Evolutionary conservation across 2,797 vertebrate species (phyloP).

Genomic region (Chanos chanos): DNA sequence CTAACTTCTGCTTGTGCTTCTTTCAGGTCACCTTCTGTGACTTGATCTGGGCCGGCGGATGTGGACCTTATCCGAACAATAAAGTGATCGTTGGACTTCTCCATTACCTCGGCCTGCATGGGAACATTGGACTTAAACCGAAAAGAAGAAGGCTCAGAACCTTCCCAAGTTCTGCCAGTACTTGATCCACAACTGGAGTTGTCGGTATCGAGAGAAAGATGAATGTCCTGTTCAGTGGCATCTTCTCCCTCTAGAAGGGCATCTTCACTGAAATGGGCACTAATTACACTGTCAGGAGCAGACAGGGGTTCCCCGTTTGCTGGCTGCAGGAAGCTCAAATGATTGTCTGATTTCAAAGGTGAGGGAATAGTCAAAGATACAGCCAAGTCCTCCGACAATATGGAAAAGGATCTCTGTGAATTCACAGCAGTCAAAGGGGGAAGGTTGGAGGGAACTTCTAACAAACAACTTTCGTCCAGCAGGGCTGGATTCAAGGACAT

Average conservation of each 20-base stretch:
- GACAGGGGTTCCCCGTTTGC: slow-evolving; percentile 60
- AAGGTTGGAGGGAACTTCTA: slow-evolving; percentile 79
- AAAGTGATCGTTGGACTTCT: slow-evolving; percentile 94
- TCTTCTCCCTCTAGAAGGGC: slow-evolving; percentile 89
- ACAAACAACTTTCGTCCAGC: slow-evolving; percentile 92
- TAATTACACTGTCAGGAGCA: slow-evolving; percentile 83
- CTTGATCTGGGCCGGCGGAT: neutral
- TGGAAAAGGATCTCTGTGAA: slow-evolving; percentile 74
- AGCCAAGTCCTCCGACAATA: slow-evolving; percentile 90
- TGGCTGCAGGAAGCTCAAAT: slow-evolving; percentile 91
- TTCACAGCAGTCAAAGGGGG: slow-evolving; percentile 42
- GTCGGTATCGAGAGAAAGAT: slow-evolving; percentile 90
- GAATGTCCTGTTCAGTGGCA: slow-evolving; percentile 90
- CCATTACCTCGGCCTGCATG: slow-evolving; percentile 95
- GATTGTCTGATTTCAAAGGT: slow-evolving; percentile 92
- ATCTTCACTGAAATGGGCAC: slow-evolving; percentile 88
- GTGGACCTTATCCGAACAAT: slow-evolving; percentile 91
- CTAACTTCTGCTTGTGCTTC: slow-evolving; percentile 37
- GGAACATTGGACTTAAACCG: slow-evolving; percentile 84
- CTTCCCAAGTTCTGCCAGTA: slow-evolving; percentile 66
- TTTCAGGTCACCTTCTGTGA: slow-evolving; percentile 36
- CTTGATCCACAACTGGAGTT: slow-evolving; percentile 85
- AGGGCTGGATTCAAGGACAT: slow-evolving; percentile 79
- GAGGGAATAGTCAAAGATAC: slow-evolving; percentile 97
- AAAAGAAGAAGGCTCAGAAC: slow-evolving; percentile 56